Conservation (phyloP, 2,797 vertebrate species). For the Chanos chanos region DNA sequence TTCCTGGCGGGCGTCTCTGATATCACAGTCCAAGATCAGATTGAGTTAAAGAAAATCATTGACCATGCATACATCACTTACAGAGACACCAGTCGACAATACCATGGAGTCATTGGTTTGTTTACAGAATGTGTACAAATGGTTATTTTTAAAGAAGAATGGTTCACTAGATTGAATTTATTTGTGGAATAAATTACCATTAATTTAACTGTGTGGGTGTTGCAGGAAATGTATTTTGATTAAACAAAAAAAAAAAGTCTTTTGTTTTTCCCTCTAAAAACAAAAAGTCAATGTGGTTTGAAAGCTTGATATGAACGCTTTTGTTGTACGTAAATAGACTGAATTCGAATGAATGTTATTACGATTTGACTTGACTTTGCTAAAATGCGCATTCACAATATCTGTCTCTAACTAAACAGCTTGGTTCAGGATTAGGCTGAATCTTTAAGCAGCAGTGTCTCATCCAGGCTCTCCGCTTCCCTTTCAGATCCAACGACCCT, state of each 20-base stretch:
- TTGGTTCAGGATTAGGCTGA: neutral
- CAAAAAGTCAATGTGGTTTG: too few species aligned
- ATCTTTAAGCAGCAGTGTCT: neutral
- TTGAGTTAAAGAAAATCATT: constrained; percentile 49
- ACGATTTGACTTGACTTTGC: neutral
- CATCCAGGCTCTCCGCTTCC: neutral
- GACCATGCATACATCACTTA: constrained; percentile 53
- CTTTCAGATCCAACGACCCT: constrained; percentile 64
- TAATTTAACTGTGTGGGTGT: too few species aligned
- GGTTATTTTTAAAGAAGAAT: too few species aligned
- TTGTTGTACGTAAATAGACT: neutral
- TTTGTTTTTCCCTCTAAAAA: too few species aligned
- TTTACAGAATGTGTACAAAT: too few species aligned
- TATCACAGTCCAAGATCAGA: constrained; percentile 45
- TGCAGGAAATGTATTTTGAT: too few species aligned
- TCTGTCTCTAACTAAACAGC: neutral
- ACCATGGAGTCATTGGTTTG: constrained; percentile 65
- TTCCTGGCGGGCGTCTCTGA: constrained; percentile 41
- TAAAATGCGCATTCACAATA: neutral
- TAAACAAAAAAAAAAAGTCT: too few species aligned
- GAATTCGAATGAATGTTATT: neutral
- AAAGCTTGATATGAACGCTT: too few species aligned
- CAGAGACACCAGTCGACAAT: constrained; percentile 43
- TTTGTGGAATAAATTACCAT: too few species aligned
- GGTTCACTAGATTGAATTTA: too few species aligned